Evolutionary conservation across 2,797 vertebrate species (phyloP), one percentile per base, ranked within the genome.

Genomic region (Acanthis flammea): DNA sequence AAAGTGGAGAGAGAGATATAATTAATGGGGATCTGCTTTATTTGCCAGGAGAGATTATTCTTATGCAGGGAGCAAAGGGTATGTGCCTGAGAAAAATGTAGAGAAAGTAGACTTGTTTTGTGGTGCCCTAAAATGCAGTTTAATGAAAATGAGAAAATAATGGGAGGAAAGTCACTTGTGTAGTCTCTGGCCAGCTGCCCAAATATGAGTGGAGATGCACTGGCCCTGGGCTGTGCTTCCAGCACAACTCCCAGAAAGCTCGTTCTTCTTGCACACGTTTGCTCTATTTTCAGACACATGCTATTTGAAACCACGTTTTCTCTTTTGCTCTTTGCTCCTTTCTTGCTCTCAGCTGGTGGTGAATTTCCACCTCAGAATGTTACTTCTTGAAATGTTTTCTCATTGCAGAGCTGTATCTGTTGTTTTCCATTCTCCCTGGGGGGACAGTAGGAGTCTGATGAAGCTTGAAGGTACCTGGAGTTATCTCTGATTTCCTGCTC

Each of bases 81-180:
- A 86, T 42, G 33, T 58, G 80, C 44, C 62, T 88, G 86, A 92
- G 42, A 87, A 96, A 96, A 95, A 94, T 37, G 77, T 27, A 67
- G 66, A 86, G 68, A 71, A 91, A 95, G 86, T n/a, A 83, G 74
- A 86, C 33, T 90, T 95, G 85, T 81, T 76, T 94, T 90, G 79
- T 94, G 48, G 27, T 96, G 94, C 48, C 73, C 70, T 96, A 68
- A 95, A 92, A 93, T 53, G 47, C 87, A 76, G 48, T 96, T 95
- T 95, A 96, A 89, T 92, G 87, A 85, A 96, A 97, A 92, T 88
- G 78, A 94, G 90, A 93, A 71, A 94, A 92, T 93, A 96, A 95
- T 93, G 47, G 30, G 44, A 94, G 57, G 83, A 93, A 90, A 94
- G 66, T 88, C 70, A 51, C 35, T 95, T 92, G 58, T 72, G 15